A percentile compares a stretch with the other conserved stretches of the same genome.
phyloP scores from a whole-genome alignment of 2,113 vertebrate species.

The Kobus ellipsiprymnus region DNA sequence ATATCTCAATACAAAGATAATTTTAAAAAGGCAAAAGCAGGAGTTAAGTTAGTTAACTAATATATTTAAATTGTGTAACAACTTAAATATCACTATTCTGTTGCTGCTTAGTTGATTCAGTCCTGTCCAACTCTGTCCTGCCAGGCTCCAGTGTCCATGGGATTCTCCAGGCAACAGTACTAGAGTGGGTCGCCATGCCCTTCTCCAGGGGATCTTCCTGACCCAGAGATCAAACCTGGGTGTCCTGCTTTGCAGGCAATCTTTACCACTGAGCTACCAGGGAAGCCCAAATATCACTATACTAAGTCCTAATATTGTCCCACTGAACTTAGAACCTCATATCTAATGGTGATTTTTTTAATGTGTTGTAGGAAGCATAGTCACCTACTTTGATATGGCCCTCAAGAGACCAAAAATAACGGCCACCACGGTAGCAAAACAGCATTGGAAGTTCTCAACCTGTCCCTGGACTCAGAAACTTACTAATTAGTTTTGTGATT shows the following conservation, averaged over 20 bases:
- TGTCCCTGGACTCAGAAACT: neutral
- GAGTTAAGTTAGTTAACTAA: neutral
- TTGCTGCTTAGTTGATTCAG: neutral
- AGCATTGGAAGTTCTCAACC: neutral
- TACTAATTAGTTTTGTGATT: slow-evolving; percentile 6
- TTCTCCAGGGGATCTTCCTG: neutral
- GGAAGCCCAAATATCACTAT: neutral
- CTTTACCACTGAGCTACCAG: neutral
- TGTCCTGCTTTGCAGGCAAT: neutral
- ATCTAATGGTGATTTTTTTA: neutral
- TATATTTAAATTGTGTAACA: neutral
- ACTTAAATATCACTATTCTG: neutral
- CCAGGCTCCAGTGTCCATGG: neutral
- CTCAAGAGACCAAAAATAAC: neutral
- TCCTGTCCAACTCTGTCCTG: neutral
- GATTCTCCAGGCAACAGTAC: neutral
- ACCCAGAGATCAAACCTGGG: neutral
- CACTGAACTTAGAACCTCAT: neutral
- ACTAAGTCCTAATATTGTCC: neutral
- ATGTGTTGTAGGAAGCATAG: neutral
- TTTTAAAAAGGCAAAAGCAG: neutral
- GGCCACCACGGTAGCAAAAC: fast-evolving
- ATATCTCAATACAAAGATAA: neutral
- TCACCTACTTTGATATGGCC: neutral
- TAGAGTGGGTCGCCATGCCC: neutral